Conservation (phyloP, 1,140 invertebrate genomes). For the Thrips palmi region DNA sequence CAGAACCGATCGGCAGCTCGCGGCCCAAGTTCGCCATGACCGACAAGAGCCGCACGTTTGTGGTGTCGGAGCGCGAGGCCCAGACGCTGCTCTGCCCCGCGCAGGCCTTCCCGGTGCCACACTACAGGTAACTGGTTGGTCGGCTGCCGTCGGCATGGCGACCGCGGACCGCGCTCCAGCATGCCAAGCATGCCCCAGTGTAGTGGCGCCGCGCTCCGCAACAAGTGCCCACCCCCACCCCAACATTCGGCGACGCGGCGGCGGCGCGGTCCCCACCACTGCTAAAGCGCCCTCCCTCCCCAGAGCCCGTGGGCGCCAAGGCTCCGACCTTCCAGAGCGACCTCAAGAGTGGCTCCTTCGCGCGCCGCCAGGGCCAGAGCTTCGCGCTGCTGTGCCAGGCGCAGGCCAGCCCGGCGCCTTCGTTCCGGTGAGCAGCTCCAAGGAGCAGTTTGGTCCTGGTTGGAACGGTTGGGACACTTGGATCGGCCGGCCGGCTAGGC, state of each 20-base stretch:
- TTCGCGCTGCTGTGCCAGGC: slow-evolving; percentile 40
- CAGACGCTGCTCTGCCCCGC: slow-evolving; percentile 38
- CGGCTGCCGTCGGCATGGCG: too few relatives aligned
- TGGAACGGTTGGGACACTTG: too few relatives aligned
- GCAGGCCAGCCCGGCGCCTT: slow-evolving; percentile 37
- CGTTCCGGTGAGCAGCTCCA: too few relatives aligned
- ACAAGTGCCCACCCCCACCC: too few relatives aligned
- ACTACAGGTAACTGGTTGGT: too few relatives aligned
- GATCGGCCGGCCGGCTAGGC: too few relatives aligned
- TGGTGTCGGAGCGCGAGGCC: too few relatives aligned
- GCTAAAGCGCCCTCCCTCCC: slow-evolving; percentile 16
- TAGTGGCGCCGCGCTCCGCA: too few relatives aligned
- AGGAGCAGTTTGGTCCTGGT: too few relatives aligned
- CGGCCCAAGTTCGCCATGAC: slow-evolving; percentile 28
- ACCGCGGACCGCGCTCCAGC: too few relatives aligned
- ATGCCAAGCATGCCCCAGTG: too few relatives aligned
- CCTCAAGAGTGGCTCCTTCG: slow-evolving; percentile 37
- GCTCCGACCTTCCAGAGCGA: slow-evolving; percentile 42
- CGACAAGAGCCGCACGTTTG: slow-evolving; percentile 23
- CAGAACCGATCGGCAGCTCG: slow-evolving; percentile 34
- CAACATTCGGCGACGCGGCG: too few relatives aligned
- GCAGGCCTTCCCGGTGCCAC: slow-evolving; percentile 43
- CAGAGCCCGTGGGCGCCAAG: slow-evolving; percentile 43
- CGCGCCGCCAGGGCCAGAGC: slow-evolving; percentile 14
- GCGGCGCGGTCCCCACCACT: slow-evolving; percentile 1